Evolutionary conservation across 1,140 invertebrate species (phyloP), one percentile per base, ranked within the genome.

Genomic region (Hylaeus volcanicus): DNA sequence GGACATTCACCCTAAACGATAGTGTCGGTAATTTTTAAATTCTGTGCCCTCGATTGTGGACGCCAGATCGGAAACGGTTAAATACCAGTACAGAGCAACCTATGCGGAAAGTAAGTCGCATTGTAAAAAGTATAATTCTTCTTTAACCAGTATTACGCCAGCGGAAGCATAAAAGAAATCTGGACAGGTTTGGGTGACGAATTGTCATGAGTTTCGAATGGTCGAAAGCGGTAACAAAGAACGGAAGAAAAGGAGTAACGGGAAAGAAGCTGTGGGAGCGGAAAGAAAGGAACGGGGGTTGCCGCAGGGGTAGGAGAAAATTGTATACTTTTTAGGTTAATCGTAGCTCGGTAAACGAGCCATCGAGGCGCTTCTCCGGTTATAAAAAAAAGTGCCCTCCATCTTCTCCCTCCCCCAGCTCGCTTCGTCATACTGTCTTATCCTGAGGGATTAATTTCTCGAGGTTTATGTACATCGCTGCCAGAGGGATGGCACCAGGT

Each of bases 371-470:
- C 70, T 83, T 82, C 74, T 65, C 26, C 70, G 81, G 68, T 73
- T 79, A 76, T 81, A 88, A 82, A 87, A 88, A 86, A 76, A 75
- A 63, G 53, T 63, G 56, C 75, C 80, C 81, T 89, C 79, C 79
- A 84, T 87, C 83, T 87, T 87, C 58, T 68, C 71, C 79, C 70
- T 66, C 66, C 64, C 64, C 58, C 70, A 77, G 79, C 79, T n/a
- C n/a, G n/a, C n/a, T 86, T 80, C 81, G 86, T 88, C 87, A 88
- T 88, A 88, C 86, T 83, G 86, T 89, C 82, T 88, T 89, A 89
- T 89, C 88, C 88, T 79, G 74, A 70, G 88, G 88, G 88, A 89
- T 89, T 89, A 89, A 89, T 89, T 89, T 89, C 86, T 84, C 84
- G 80, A 87, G 88, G 86, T 89, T 89, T 89, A 89, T 87, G 79